Conservation (phyloP, 2,888 invertebrate genomes). For the Anorthoa munda region DNA sequence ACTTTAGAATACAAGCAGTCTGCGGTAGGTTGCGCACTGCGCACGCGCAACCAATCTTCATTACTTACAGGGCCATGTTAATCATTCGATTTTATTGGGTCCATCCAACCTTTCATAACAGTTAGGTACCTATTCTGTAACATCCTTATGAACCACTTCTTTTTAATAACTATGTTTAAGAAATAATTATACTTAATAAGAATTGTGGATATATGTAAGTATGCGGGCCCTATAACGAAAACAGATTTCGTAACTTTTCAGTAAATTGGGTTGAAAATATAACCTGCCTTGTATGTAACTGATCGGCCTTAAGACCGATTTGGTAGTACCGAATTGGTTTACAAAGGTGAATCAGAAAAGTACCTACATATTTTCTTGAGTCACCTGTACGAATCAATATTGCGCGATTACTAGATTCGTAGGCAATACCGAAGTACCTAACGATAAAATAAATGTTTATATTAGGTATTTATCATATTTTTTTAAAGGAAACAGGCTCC, state of each 20-base stretch:
- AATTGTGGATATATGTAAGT: background rate
- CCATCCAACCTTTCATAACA: background rate
- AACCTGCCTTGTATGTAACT: conserved; percentile 22
- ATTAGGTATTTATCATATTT: background rate
- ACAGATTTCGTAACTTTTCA: background rate
- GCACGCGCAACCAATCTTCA: conserved; percentile 24
- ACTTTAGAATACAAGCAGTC: conserved; percentile 25
- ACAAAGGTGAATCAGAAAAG: conserved; percentile 29
- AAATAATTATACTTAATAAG: background rate
- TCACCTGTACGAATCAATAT: conserved; percentile 24
- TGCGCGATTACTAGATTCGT: conserved; percentile 9
- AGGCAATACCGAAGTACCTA: conserved; percentile 18
- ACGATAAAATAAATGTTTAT: conserved; percentile 8
- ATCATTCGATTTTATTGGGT: conserved; percentile 7
- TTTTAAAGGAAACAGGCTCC: background rate
- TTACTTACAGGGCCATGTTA: conserved; percentile 18
- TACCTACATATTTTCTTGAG: conserved; percentile 20
- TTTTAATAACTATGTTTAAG: background rate
- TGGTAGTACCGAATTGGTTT: conserved; percentile 26
- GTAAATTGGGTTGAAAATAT: conserved; percentile 4
- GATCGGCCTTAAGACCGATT: conserved; percentile 33
- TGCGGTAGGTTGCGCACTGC: conserved; percentile 40
- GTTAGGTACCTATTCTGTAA: background rate
- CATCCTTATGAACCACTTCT: background rate
- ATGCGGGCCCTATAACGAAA: background rate